phyloP scores from a whole-genome alignment of 1,140 invertebrate species.

The Octopus sinensis region DNA sequence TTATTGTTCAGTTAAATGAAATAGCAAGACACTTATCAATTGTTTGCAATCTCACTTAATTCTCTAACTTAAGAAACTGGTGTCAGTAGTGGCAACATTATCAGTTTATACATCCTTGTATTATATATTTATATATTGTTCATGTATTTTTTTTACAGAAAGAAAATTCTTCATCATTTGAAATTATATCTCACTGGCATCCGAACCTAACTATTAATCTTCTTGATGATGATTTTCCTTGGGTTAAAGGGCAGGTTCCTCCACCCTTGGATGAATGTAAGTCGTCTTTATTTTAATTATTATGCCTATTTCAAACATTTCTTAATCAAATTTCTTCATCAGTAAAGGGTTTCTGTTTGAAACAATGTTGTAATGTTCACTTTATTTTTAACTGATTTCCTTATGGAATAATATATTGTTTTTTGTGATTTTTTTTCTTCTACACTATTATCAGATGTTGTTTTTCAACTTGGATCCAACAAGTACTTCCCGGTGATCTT shows the following conservation, averaged over 20 bases:
- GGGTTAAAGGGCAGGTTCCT: conserved; percentile 82
- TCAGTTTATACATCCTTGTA: too few species aligned
- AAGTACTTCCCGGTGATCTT: conserved; percentile 93
- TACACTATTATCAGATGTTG: conserved; percentile 67
- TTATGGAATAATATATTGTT: neutral
- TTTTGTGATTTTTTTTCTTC: neutral
- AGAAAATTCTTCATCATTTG: conserved; percentile 44
- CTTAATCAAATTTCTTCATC: neutral
- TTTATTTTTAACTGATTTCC: too few species aligned
- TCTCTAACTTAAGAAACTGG: too few species aligned
- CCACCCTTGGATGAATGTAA: conserved; percentile 86
- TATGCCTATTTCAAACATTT: neutral
- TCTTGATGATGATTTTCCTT: conserved; percentile 90
- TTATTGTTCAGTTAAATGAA: too few species aligned
- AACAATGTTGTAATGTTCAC: too few species aligned
- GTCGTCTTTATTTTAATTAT: conserved; percentile 32
- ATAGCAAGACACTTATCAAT: too few species aligned
- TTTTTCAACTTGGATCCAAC: conserved; percentile 78
- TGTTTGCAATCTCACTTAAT: too few species aligned
- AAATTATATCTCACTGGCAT: conserved; percentile 98
- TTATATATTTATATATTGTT: too few species aligned
- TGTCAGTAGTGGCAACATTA: too few species aligned
- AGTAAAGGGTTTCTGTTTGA: too few species aligned
- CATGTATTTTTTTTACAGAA: conserved; percentile 35
- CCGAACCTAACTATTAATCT: conserved; percentile 96